Percentiles rank a stretch among this genome's conserved stretches.
These are phyloP conservation scores for Microvelia longipes DNA, from an alignment of 1,140 invertebrate species.

Conservation along the genomic window DNA sequence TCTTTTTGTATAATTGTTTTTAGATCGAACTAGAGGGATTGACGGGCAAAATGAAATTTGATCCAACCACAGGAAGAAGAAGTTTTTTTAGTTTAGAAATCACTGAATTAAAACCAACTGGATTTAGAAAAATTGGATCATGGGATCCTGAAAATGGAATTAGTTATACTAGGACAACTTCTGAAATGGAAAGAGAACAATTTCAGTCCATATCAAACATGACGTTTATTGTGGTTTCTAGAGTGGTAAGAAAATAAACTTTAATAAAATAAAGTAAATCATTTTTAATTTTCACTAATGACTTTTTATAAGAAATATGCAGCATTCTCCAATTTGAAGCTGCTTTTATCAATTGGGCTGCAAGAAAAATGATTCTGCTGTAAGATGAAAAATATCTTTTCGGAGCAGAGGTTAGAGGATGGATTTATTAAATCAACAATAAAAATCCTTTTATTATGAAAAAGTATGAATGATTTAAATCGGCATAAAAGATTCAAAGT, in stretches of 20 bases:
- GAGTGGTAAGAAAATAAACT: conserved; percentile 27
- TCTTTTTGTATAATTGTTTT: too few relatives aligned
- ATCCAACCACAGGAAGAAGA: conserved; percentile 49
- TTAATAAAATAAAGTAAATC: neutral
- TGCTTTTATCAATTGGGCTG: too few relatives aligned
- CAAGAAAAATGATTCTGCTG: too few relatives aligned
- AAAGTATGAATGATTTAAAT: too few relatives aligned
- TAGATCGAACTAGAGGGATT: conserved; percentile 45
- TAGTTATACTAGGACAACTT: conserved; percentile 29
- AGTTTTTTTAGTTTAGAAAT: conserved; percentile 58
- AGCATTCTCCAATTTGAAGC: too few relatives aligned
- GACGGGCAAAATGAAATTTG: conserved; percentile 61
- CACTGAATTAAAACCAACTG: conserved; percentile 46
- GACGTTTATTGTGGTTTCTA: conserved; percentile 33
- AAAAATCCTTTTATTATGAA: too few relatives aligned
- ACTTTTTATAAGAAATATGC: neutral
- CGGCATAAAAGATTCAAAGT: too few relatives aligned
- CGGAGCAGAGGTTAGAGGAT: too few relatives aligned
- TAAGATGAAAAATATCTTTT: too few relatives aligned
- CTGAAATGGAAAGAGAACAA: conserved; percentile 30
- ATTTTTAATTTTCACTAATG: conserved; percentile 3
- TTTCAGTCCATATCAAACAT: conserved; percentile 33
- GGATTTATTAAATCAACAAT: too few relatives aligned
- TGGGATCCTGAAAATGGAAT: conserved; percentile 42
- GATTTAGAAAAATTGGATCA: conserved; percentile 41